Evolutionary conservation across 2,888 invertebrate genomes (phyloP).

Genomic region (Brachynemurus nebulosus): DNA sequence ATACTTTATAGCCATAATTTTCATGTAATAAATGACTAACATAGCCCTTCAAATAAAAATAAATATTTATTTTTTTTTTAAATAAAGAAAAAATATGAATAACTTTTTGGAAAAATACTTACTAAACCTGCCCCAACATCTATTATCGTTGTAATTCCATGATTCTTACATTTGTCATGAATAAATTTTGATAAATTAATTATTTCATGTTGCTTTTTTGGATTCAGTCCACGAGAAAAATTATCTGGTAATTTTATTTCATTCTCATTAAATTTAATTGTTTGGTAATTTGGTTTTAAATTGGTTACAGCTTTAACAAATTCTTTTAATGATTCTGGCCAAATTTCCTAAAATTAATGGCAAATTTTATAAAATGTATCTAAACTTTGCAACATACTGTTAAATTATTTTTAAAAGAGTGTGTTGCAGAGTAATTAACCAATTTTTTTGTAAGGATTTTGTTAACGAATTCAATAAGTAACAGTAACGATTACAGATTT

Average conservation of each 20-base stretch:
- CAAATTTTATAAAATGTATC: too few relatives aligned
- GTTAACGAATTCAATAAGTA: too few relatives aligned
- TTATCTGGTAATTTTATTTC: conserved; percentile 23
- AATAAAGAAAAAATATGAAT: too few relatives aligned
- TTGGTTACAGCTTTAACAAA: conserved; percentile 29
- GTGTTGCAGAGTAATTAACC: too few relatives aligned
- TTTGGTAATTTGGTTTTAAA: conserved; percentile 22
- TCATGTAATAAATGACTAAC: conserved; percentile 50
- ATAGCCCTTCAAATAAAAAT: conserved; percentile 45
- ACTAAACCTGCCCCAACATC: conserved; percentile 67
- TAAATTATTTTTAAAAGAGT: neutral
- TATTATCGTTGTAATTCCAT: conserved; percentile 39
- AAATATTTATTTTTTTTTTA: neutral
- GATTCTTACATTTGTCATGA: conserved; percentile 33
- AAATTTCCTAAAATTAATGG: conserved; percentile 27
- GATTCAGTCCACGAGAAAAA: conserved; percentile 31
- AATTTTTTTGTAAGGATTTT: too few relatives aligned
- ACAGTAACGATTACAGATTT: too few relatives aligned
- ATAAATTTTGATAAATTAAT: conserved; percentile 42
- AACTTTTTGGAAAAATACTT: too few relatives aligned
- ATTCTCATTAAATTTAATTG: conserved; percentile 5
- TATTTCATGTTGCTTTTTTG: conserved; percentile 62
- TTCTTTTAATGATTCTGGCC: conserved; percentile 30
- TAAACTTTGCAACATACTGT: too few relatives aligned
- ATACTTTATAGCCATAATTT: conserved; percentile 41